phyloP scores from a whole-genome alignment of 1,140 invertebrate genomes.

The Drosophila gunungcola region DNA sequence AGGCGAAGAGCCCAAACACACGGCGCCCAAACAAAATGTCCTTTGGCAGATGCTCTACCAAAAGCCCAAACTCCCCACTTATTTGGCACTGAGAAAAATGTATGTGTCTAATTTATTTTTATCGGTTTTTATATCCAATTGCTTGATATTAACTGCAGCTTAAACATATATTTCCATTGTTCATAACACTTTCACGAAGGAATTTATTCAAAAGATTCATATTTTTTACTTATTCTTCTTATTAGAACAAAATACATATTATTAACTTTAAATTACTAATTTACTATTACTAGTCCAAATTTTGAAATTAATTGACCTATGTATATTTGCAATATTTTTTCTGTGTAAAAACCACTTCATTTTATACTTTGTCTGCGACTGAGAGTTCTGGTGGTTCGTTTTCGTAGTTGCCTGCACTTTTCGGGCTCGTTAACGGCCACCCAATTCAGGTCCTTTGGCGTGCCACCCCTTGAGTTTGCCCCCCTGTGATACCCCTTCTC shows the following conservation, averaged over 20 bases:
- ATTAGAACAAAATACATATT: too few species aligned
- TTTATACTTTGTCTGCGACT: slow-evolving; percentile 17
- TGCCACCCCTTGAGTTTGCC: not conserved
- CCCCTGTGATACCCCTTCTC: not conserved
- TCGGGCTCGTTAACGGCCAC: slow-evolving; percentile 49
- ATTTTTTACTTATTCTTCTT: too few species aligned
- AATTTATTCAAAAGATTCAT: too few species aligned
- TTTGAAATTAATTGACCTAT: too few species aligned
- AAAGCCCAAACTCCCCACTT: not conserved
- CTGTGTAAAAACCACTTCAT: slow-evolving; percentile 8
- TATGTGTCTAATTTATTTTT: too few species aligned
- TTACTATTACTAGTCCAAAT: too few species aligned
- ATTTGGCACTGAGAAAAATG: not conserved
- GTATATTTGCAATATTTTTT: not conserved
- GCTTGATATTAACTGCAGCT: too few species aligned
- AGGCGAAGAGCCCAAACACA: slow-evolving; percentile 23
- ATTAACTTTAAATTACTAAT: too few species aligned
- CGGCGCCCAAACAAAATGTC: slow-evolving; percentile 50
- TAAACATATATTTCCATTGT: too few species aligned
- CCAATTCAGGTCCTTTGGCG: slow-evolving; percentile 8
- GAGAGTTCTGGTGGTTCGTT: slow-evolving; percentile 25
- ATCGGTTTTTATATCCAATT: too few species aligned
- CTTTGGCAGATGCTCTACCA: slow-evolving; percentile 38
- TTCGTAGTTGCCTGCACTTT: slow-evolving; percentile 52
- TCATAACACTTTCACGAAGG: too few species aligned